Conservation (phyloP, 2,888 invertebrate genomes). For the Tetanocera ferruginea region DNA sequence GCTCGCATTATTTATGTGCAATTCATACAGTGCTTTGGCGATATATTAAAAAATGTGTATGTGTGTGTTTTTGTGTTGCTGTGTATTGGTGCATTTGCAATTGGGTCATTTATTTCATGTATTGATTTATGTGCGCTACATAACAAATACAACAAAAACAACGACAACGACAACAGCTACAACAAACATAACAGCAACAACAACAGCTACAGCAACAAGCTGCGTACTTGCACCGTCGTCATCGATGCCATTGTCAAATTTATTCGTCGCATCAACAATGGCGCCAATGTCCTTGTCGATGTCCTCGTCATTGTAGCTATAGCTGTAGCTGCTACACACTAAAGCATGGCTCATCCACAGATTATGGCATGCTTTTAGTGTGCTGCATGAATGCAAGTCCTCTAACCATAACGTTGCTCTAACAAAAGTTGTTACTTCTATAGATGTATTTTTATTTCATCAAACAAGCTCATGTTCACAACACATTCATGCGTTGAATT, state of each 20-base stretch:
- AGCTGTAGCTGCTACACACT: not conserved
- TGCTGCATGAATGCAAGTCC: not conserved
- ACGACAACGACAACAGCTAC: too few relatives aligned
- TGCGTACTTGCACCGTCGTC: not conserved
- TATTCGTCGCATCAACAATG: too few relatives aligned
- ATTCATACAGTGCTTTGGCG: not conserved
- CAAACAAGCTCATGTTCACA: not conserved
- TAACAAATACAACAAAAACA: not conserved
- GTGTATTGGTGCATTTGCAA: not conserved
- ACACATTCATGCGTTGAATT: not conserved
- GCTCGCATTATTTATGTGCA: constrained; percentile 9
- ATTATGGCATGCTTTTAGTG: not conserved
- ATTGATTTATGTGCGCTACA: constrained; percentile 1
- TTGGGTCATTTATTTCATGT: constrained; percentile 5
- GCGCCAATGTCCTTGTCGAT: not conserved
- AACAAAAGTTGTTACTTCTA: constrained; percentile 6
- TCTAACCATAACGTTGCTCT: not conserved
- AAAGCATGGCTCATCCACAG: not conserved
- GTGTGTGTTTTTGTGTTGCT: not conserved
- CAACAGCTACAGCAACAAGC: not conserved
- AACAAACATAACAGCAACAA: too few relatives aligned
- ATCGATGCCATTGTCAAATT: not conserved
- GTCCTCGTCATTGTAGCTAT: not conserved
- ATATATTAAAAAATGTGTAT: not conserved
- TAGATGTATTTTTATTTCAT: not conserved